Evolutionary conservation across 2,797 vertebrate species (phyloP).

Genomic region (Acipenser transmontanus): DNA sequence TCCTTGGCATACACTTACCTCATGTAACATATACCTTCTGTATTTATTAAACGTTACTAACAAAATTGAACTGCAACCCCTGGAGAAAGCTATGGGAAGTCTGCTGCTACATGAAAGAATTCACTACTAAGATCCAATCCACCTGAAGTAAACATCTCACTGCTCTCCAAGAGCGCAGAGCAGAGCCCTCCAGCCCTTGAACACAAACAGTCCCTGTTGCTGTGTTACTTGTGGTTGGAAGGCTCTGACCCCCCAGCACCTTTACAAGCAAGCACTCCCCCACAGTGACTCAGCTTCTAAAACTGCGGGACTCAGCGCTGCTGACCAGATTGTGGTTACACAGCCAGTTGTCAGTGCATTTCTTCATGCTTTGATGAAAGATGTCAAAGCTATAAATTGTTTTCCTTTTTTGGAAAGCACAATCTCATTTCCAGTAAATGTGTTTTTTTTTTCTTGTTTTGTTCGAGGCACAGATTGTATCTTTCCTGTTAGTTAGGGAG

Average conservation of each 20-base stretch:
- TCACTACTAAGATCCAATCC: no score
- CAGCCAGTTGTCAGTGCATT: constrained; percentile 24
- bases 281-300: constrained; percentile 54
- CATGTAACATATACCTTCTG: no score
- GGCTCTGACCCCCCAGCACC: no score
- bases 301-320: constrained; percentile 57
- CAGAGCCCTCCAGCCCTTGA: constrained; percentile 15
- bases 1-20: no score
- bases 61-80: no score
- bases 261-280: constrained; percentile 4
- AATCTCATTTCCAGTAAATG: constrained; percentile 68
- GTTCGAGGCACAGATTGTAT: no score
- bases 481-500: constrained; percentile 25
- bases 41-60: no score
- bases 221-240: no score
- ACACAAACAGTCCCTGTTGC: no score
- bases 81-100: no score
- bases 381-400: constrained; percentile 58
- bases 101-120: no score
- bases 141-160: constrained; percentile 16
- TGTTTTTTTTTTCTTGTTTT: not conserved
- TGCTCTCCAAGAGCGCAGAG: constrained; percentile 23
- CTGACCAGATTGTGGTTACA: constrained; percentile 42
- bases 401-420: constrained; percentile 62
- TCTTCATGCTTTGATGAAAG: constrained; percentile 55